Evolutionary conservation across 2,888 invertebrate genomes (phyloP).

Genomic region (Epiblema foenella): DNA sequence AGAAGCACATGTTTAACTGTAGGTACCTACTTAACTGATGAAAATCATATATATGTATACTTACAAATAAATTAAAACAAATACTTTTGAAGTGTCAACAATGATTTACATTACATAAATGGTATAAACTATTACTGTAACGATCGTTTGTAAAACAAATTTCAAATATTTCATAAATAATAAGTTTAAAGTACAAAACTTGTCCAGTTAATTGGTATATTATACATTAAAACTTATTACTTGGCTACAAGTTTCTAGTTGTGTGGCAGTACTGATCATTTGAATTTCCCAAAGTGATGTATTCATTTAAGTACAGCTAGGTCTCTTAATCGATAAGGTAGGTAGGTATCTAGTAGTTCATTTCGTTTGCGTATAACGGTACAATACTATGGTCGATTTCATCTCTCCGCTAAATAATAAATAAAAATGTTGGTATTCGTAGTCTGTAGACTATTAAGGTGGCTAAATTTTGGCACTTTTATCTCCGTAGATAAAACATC

Average conservation of each 20-base stretch:
- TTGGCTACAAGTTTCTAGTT: constrained; percentile 70
- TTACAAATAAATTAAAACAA: constrained; percentile 13
- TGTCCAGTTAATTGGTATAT: constrained; percentile 65
- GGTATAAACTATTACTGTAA: constrained; percentile 47
- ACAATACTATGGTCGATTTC: constrained; percentile 63
- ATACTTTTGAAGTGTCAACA: constrained; percentile 50
- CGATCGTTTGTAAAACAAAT: constrained; percentile 52
- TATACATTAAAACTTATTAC: constrained; percentile 78
- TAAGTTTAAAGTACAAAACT: constrained; percentile 71
- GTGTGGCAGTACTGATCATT: constrained; percentile 79
- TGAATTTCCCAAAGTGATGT: constrained; percentile 70
- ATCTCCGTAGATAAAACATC: constrained; percentile 2
- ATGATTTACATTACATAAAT: constrained; percentile 53
- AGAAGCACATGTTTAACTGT: neutral
- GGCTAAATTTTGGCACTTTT: neutral
- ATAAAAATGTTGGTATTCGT: neutral
- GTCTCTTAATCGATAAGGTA: constrained; percentile 62
- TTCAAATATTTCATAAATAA: constrained; percentile 60
- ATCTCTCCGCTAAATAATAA: constrained; percentile 48
- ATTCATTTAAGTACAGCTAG: constrained; percentile 68
- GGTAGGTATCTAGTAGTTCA: constrained; percentile 64
- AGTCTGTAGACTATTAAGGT: neutral
- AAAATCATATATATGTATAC: neutral
- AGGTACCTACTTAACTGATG: neutral
- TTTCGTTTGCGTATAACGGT: constrained; percentile 74